Evolutionary conservation across 2,113 vertebrate genomes (phyloP), one percentile per base, ranked within the genome.

Genomic region (Pachypanchax playfairii): DNA sequence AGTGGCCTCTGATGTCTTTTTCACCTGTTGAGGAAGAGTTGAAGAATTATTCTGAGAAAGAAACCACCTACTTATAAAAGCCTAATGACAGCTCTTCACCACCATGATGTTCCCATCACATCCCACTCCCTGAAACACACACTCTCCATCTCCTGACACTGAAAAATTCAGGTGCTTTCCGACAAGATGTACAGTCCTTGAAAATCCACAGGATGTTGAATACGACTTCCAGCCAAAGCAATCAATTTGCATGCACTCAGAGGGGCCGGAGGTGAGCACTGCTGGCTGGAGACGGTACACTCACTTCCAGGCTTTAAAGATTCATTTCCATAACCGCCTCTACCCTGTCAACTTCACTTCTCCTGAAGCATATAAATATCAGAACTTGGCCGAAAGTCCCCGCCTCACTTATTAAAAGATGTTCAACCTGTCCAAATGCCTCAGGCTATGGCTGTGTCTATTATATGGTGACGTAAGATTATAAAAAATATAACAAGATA

Each of bases 1-100:
- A 17, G 97, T 99, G 65, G 97, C 97, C 89, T 99, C 97, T 0
- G 95, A 96, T 0, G 97, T 98, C 86, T 99, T 99, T 89, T 99
- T 99, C 56, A 99, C 93, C 97, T 99, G 79, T 7, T 58, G 17
- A 31, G 5, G 0, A 13, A 24, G n/a, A 33, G 35, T 17, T 26
- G 39, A 2, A 36, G 21, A 41, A 17, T 2, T 46, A 12, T 14
- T 31, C 14, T 39, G 18, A 55, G 53, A 20, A 24, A 36, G 41
- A 58, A 64, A 33, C 12, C 20, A 29, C 33, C 25, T 6, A 42
- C 42, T 54, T 50, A n/a, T 10, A 49, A 79, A 46, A 65, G 49
- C 24, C n/a, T 10, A 4, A 65, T 13, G 43, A 65, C 56, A 46
- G 48, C 22, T 48, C 42, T 43, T 70, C 54, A 7, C 26, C 49